phyloP scores from a whole-genome alignment of 1,140 invertebrate species.

The Tachypleus tridentatus region DNA sequence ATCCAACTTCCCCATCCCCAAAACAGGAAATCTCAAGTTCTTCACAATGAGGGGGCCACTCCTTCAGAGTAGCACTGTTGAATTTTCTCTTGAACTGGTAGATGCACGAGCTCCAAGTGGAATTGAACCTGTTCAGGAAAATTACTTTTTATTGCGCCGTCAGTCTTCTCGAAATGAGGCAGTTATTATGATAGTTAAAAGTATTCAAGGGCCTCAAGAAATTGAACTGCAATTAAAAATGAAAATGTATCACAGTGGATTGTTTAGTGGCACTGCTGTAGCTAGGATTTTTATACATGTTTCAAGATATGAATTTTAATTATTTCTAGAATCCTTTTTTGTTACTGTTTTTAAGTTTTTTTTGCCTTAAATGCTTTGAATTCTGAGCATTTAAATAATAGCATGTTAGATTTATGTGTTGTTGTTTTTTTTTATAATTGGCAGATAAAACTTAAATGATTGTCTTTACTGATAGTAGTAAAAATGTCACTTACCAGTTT shows the following conservation, averaged over 20 bases:
- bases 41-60: conserved; percentile 70
- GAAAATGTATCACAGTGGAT: conserved; percentile 59
- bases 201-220: conserved; percentile 73
- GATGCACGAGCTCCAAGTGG: conserved; percentile 46
- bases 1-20: conserved; percentile 61
- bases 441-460: neutral
- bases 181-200: conserved; percentile 52
- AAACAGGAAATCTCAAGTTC: conserved; percentile 52
- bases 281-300: conserved; percentile 74
- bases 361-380: neutral
- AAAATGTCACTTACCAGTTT: neutral
- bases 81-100: conserved; percentile 59
- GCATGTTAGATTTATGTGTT: neutral
- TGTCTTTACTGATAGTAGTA: neutral
- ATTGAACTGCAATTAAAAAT: conserved; percentile 73
- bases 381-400: neutral
- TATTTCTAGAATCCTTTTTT: neutral
- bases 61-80: conserved; percentile 49
- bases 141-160: conserved; percentile 48
- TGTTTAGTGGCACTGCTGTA: conserved; percentile 60
- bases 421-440: neutral
- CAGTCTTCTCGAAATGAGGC: conserved; percentile 47
- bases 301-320: conserved; percentile 64
- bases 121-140: conserved; percentile 44
- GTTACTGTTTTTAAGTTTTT: neutral